Percentiles rank a stretch among this genome's conserved stretches.
Conservation (phyloP, 1,140 invertebrate species). For the Panagrolaimus sp. region DNA sequence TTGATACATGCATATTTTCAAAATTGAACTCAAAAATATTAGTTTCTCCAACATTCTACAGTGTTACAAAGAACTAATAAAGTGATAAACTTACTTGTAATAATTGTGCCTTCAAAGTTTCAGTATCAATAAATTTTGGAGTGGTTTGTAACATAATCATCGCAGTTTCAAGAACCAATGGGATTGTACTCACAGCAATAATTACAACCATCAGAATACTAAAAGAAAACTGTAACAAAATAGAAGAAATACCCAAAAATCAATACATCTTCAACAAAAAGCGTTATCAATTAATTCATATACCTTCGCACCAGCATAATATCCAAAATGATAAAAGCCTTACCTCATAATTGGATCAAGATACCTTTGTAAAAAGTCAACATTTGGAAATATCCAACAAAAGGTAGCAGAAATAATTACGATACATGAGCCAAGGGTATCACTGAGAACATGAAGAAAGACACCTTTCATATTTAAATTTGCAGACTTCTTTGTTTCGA, state of each 20-base stretch:
- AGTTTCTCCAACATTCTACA: no score
- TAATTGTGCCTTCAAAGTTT: slow-evolving; percentile 62
- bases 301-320: slow-evolving; percentile 9
- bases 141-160: slow-evolving; percentile 66
- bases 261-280: slow-evolving; percentile 35
- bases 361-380: slow-evolving; percentile 70
- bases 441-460: slow-evolving; percentile 76
- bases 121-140: slow-evolving; percentile 64
- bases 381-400: slow-evolving; percentile 79
- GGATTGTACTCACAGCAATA: neutral
- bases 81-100: slow-evolving; percentile 9
- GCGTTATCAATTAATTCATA: slow-evolving; percentile 60
- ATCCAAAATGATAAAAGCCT: neutral
- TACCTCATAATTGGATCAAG: slow-evolving; percentile 85
- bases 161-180: slow-evolving; percentile 64
- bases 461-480: slow-evolving; percentile 98
- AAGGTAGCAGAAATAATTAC: slow-evolving; percentile 83
- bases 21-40: no score
- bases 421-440: slow-evolving; percentile 73
- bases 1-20: no score
- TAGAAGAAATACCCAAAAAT: no score
- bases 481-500: neutral
- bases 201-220: neutral
- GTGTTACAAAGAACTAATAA: neutral
- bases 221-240: neutral